Base-by-base conservation (phyloP, 1,140 invertebrate species). In the Delia radicum region DNA sequence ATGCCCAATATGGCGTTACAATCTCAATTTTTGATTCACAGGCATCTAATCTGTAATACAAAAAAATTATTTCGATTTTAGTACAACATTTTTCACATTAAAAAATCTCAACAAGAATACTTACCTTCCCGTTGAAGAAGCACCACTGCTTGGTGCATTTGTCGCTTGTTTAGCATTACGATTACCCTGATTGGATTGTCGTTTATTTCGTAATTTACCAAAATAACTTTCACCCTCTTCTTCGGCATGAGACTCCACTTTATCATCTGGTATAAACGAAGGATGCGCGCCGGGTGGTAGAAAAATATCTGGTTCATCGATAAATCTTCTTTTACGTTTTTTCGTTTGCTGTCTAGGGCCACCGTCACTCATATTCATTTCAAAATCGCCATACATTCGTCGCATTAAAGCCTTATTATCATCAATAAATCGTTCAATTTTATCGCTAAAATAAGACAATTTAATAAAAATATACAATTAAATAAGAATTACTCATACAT, bases 1-100 rank as follows among this genome's bases (percentile, higher is more conserved):
- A 92, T 0, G 95, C 95, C 95, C 95, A 97, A 82, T 96, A 97
- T 0, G 96, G 96, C 0, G 95, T 97, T 7, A 96, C 92, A 77
- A 97, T 95, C 87, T 97, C 95, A n/a, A 95, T 91, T 84, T 95
- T 95, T 33, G 95, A 96, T 81, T 96, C 94, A 81, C 96, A 97
- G 6, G 94, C 92, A 85, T 97, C 96, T 21, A 95, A 87, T 84
- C 95, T 80, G 37, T 62, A 33, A 73, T 37, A 31, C 13, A 27
- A 55, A 72, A 33, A 75, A 77, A 73, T 27, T 37, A 31, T 26
- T 27, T 6, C 67, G 12, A 29, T 46, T 12, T 24, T 0, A 26
- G 31, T 21, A 5, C 24, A 61, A 24, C 7, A 26, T 46, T 28
- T n/a, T n/a, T n/a, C n/a, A n/a, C n/a, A n/a, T n/a, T n/a, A n/a